These are phyloP conservation scores for Notocelia uddmanniana DNA, from an alignment of 2,888 invertebrate species.

Conservation along the genomic window DNA sequence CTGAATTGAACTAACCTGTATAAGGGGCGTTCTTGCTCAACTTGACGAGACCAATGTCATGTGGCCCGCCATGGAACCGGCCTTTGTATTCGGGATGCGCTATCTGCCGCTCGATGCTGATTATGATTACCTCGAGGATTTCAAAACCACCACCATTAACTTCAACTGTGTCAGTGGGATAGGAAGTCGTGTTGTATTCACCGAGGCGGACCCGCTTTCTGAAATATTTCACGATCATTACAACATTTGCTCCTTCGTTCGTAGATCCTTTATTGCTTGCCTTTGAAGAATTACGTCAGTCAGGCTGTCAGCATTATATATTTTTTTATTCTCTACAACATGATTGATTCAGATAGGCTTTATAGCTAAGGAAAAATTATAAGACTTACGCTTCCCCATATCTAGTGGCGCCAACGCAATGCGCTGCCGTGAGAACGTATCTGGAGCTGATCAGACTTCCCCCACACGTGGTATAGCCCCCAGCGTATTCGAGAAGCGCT, in stretches of 20 bases:
- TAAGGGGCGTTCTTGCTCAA: constrained; percentile 62
- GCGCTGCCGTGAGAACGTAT: constrained; percentile 79
- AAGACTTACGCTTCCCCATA: constrained; percentile 54
- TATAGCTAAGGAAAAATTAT: neutral
- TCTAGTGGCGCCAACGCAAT: constrained; percentile 65
- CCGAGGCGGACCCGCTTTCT: constrained; percentile 61
- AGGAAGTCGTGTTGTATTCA: constrained; percentile 66
- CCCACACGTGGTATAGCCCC: constrained; percentile 62
- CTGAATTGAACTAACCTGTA: constrained; percentile 58
- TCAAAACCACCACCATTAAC: constrained; percentile 56
- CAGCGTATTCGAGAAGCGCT: constrained; percentile 69
- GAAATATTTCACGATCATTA: constrained; percentile 18
- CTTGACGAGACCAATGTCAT: constrained; percentile 75
- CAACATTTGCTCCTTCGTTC: no score
- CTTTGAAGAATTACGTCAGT: neutral
- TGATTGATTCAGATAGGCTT: neutral
- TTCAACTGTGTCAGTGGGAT: constrained; percentile 62
- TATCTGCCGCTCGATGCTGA: constrained; percentile 60
- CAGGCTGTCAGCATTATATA: neutral
- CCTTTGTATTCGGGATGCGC: constrained; percentile 57
- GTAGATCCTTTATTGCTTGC: neutral
- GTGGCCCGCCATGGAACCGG: neutral
- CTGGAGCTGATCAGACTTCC: constrained; percentile 70
- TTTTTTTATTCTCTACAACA: neutral
- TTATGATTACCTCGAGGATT: constrained; percentile 64